Percentiles rank a stretch among this genome's conserved stretches.
phyloP scores from a whole-genome alignment of 2,797 vertebrate genomes.

The Lagocephalus sceleratus region DNA sequence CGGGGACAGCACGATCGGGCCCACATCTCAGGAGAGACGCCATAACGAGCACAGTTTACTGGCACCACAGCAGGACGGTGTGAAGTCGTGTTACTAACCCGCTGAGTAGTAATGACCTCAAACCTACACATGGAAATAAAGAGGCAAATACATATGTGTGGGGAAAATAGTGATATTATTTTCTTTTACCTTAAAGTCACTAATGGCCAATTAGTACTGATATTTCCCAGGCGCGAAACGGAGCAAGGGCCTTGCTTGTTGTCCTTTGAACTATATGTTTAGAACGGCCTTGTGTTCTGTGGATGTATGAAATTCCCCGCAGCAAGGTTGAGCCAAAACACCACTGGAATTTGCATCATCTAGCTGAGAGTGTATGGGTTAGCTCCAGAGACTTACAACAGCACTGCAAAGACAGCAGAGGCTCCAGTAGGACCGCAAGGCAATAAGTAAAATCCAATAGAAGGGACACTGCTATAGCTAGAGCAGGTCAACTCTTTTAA shows the following conservation, averaged over 20 bases:
- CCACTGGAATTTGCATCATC: too few species aligned
- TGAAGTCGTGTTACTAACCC: constrained; percentile 47
- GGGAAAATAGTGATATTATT: constrained; percentile 45
- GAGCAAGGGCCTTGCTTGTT: constrained; percentile 9
- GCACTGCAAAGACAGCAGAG: constrained; percentile 9
- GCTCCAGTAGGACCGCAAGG: constrained; percentile 2
- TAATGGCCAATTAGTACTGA: constrained; percentile 69
- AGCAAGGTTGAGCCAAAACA: background rate
- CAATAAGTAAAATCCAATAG: constrained; percentile 24
- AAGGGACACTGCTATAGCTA: constrained; percentile 16
- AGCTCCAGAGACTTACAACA: constrained; percentile 1
- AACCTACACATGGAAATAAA: constrained; percentile 20
- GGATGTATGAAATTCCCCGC: constrained; percentile 3
- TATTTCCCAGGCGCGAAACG: constrained; percentile 10
- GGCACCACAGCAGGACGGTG: constrained; percentile 34
- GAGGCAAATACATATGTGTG: constrained; percentile 10
- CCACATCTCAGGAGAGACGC: constrained; percentile 31
- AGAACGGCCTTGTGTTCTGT: constrained; percentile 4
- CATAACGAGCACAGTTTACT: constrained; percentile 55
- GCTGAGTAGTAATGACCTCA: constrained; percentile 64
- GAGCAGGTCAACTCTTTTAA: constrained; percentile 4
- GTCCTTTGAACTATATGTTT: constrained; percentile 32
- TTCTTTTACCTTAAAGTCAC: constrained; percentile 36
- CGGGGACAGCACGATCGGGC: constrained; percentile 8
- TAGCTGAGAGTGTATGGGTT: constrained; percentile 5